Conservation (phyloP, 2,888 invertebrate species). For the Diadegma fenestrale region DNA sequence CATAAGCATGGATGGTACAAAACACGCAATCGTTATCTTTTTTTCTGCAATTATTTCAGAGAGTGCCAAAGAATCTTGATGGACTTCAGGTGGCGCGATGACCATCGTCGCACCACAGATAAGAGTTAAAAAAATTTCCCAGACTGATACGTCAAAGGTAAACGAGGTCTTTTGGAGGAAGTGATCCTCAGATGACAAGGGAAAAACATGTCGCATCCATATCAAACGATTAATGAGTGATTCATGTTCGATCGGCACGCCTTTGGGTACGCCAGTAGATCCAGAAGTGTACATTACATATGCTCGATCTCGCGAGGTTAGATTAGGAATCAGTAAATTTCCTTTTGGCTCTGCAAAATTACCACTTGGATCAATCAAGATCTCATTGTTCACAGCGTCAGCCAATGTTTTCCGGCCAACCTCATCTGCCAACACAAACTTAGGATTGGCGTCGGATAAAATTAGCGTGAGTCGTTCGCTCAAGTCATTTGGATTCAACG, state of each 20-base stretch:
- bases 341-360: not conserved
- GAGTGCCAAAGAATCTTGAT: not conserved
- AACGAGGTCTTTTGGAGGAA: conserved; percentile 18
- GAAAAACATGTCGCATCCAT: conserved; percentile 3
- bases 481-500: not conserved
- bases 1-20: conserved; percentile 21
- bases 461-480: conserved; percentile 12
- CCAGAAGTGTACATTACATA: conserved; percentile 35
- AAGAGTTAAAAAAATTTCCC: conserved; percentile 25
- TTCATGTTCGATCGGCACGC: conserved; percentile 21
- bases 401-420: not conserved
- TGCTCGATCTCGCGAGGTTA: not conserved
- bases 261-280: conserved; percentile 18
- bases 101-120: not conserved
- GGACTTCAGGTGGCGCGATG: conserved; percentile 2
- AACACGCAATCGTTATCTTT: not conserved
- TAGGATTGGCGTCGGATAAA: conserved; percentile 5
- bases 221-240: not conserved
- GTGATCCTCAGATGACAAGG: not conserved
- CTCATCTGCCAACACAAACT: not conserved
- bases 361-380: conserved; percentile 1
- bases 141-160: conserved; percentile 5
- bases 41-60: not conserved
- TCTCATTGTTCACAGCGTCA: not conserved
- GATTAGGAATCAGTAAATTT: not conserved